Percentiles rank a stretch among this genome's conserved stretches.
These are phyloP conservation scores for Semicossyphus pulcher DNA, from an alignment of 2,113 vertebrate genomes.

Conservation along the genomic window DNA sequence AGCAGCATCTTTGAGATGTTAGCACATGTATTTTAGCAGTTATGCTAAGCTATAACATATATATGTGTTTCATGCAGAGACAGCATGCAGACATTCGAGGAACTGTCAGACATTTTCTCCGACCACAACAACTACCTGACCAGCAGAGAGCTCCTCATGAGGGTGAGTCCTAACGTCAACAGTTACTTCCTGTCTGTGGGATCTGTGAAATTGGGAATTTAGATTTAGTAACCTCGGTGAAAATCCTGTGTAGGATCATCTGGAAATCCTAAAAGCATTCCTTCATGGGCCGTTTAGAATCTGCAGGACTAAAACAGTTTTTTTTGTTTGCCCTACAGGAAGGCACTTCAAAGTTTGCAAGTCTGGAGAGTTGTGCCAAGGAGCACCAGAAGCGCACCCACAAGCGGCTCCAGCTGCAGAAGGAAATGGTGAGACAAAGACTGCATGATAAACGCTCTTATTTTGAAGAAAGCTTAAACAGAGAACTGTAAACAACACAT, in stretches of 20 bases:
- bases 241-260: not conserved
- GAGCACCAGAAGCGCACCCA: constrained; percentile 96
- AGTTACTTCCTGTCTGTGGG: not conserved
- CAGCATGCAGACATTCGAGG: constrained; percentile 91
- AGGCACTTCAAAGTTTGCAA: constrained; percentile 97
- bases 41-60: not conserved
- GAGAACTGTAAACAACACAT: constrained; percentile 39
- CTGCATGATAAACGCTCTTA: not conserved
- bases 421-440: constrained; percentile 87
- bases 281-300: constrained; percentile 1
- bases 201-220: not conserved
- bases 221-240: not conserved
- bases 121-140: constrained; percentile 95
- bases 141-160: constrained; percentile 94
- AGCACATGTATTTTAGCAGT: not conserved
- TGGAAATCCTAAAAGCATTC: constrained; percentile 2
- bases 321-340: constrained; percentile 82
- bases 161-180: constrained; percentile 82
- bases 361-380: constrained; percentile 91
- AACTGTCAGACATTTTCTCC: constrained; percentile 95
- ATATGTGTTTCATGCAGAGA: constrained; percentile 81
- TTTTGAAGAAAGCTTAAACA: constrained; percentile 19
- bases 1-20: constrained; percentile 1
- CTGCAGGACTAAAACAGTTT: constrained; percentile 13
- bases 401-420: constrained; percentile 91